Evolutionary conservation across 2,797 vertebrate species (phyloP).

Genomic region (Artibeus jamaicensis): DNA sequence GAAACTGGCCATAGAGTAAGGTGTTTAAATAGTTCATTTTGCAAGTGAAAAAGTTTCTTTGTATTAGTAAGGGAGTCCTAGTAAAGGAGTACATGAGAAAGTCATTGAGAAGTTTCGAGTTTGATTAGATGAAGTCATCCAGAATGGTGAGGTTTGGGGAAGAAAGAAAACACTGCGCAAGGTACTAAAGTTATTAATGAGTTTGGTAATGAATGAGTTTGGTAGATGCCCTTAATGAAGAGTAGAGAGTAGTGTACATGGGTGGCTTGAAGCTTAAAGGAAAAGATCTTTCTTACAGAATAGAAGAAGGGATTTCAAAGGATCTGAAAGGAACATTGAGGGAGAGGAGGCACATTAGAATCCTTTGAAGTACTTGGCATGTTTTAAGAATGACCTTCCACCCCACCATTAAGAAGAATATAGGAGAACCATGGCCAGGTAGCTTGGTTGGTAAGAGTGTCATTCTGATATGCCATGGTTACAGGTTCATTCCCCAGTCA

Average conservation of each 20-base stretch:
- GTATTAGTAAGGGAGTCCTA: background rate
- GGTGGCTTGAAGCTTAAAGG: background rate
- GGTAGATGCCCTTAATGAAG: background rate
- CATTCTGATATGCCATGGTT: background rate
- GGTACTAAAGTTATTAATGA: background rate
- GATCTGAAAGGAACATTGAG: background rate
- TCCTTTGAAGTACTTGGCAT: background rate
- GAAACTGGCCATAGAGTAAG: background rate
- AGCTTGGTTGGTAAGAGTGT: background rate
- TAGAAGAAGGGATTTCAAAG: background rate
- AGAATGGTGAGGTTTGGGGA: background rate
- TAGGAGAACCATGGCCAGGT: background rate
- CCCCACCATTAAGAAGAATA: background rate
- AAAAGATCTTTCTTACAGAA: background rate
- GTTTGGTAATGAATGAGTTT: background rate
- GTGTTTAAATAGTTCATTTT: constrained; percentile 12
- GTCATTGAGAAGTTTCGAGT: background rate
- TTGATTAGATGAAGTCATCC: constrained; percentile 3
- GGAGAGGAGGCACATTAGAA: background rate
- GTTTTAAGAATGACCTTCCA: background rate
- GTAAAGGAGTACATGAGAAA: background rate
- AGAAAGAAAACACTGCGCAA: constrained; percentile 14
- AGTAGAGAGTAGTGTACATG: background rate
- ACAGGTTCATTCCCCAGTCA: background rate
- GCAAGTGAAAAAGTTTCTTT: background rate